phyloP scores from a whole-genome alignment of 2,888 invertebrate species.

The Amblyjoppa fuscipennis region DNA sequence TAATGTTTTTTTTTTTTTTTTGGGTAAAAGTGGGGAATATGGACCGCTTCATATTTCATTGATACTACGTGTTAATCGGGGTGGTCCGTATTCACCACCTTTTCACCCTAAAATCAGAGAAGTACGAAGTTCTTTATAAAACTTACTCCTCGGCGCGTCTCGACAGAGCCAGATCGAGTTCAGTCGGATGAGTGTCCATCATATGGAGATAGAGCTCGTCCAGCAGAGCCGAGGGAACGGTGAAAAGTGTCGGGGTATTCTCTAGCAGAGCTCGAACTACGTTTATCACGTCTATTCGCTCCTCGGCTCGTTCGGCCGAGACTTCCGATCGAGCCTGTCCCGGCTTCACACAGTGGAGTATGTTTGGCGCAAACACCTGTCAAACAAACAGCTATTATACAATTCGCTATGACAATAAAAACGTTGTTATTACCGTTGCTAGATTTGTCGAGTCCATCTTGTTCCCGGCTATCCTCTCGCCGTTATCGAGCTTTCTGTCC shows the following conservation, averaged over 20 bases:
- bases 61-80: too few relatives aligned
- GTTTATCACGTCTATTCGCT: conserved; percentile 95
- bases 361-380: conserved; percentile 95
- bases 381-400: neutral
- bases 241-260: conserved; percentile 90
- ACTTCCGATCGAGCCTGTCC: conserved; percentile 86
- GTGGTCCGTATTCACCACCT: too few relatives aligned
- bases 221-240: conserved; percentile 92
- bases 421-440: conserved; percentile 88
- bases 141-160: conserved; percentile 85
- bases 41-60: too few relatives aligned
- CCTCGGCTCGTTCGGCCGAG: conserved; percentile 90
- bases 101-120: too few relatives aligned
- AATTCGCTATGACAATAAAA: neutral
- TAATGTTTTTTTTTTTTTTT: too few relatives aligned
- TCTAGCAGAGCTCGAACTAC: conserved; percentile 93
- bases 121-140: neutral
- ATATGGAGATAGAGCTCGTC: conserved; percentile 95
- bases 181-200: conserved; percentile 93
- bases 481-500: conserved; percentile 88
- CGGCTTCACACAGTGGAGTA: conserved; percentile 92
- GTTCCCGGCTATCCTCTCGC: conserved; percentile 90
- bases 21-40: too few relatives aligned
- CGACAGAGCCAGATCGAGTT: conserved; percentile 88
- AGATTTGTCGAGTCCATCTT: conserved; percentile 97